These are phyloP conservation scores for Anthonomus grandis DNA, from an alignment of 1,140 invertebrate species.

Conservation along the genomic window DNA sequence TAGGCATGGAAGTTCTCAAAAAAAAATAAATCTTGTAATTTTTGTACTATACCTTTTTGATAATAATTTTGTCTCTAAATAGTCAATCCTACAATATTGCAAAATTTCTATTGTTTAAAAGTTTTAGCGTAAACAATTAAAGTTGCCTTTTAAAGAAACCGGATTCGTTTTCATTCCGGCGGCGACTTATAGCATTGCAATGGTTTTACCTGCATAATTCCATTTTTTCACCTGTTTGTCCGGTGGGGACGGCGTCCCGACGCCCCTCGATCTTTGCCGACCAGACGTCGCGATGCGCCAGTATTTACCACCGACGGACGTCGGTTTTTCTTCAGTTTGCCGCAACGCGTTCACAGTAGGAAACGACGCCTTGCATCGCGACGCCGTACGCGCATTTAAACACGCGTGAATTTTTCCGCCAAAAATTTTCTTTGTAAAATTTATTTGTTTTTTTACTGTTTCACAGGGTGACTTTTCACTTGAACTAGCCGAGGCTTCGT, in stretches of 20 bases:
- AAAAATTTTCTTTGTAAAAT: neutral
- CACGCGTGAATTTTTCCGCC: constrained; percentile 10
- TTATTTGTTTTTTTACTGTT: too few species aligned
- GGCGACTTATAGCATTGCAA: constrained; percentile 10
- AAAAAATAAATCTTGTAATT: too few species aligned
- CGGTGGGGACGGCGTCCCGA: constrained; percentile 16
- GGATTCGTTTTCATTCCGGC: too few species aligned
- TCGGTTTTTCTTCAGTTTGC: constrained; percentile 42
- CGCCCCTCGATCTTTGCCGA: constrained; percentile 26
- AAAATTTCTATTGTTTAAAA: too few species aligned
- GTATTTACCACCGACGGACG: constrained; percentile 42
- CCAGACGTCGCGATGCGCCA: constrained; percentile 41
- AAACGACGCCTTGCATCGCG: constrained; percentile 22
- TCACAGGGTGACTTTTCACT: too few species aligned
- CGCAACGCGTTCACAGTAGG: constrained; percentile 30
- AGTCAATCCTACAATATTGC: too few species aligned
- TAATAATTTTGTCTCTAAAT: too few species aligned
- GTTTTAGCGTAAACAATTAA: too few species aligned
- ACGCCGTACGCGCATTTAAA: constrained; percentile 3
- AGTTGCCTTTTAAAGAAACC: too few species aligned
- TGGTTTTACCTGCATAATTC: constrained; percentile 10
- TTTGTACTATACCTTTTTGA: too few species aligned
- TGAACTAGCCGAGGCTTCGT: too few species aligned
- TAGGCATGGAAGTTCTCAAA: too few species aligned
- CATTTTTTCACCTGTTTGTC: constrained; percentile 16